phyloP scores from a whole-genome alignment of 1,140 invertebrate species.

The Zaprionus taronus region DNA sequence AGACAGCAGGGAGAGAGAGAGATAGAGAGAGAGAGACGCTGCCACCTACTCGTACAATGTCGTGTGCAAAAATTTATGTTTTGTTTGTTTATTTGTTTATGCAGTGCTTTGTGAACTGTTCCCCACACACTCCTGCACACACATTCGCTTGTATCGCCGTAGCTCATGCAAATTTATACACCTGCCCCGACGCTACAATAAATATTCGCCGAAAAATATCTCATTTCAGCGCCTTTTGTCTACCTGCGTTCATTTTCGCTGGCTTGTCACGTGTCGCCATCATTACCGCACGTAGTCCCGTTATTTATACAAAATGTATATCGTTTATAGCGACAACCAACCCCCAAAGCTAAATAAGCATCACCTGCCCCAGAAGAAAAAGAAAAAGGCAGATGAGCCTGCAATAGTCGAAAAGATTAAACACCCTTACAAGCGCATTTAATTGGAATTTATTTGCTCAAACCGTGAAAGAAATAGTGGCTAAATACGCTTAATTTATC shows the following conservation, averaged over 20 bases:
- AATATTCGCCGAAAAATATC: constrained; percentile 77
- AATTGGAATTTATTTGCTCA: constrained; percentile 8
- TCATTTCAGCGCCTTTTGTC: constrained; percentile 79
- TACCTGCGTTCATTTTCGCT: constrained; percentile 47
- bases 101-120: constrained; percentile 68
- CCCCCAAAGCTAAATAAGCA: background rate
- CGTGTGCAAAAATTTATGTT: constrained; percentile 72
- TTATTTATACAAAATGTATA: constrained; percentile 81
- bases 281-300: constrained; percentile 77
- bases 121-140: constrained; percentile 23
- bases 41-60: constrained; percentile 31
- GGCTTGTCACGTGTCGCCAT: constrained; percentile 79
- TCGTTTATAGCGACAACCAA: constrained; percentile 65
- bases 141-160: constrained; percentile 34
- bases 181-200: constrained; percentile 70
- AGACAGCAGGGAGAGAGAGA: background rate
- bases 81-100: constrained; percentile 82
- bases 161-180: constrained; percentile 80
- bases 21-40: background rate
- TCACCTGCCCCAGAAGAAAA: background rate
- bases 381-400: constrained; percentile 2
- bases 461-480: background rate
- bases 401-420: constrained; percentile 20
- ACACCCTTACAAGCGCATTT: constrained; percentile 21
- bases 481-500: background rate